phyloP scores from a whole-genome alignment of 2,888 invertebrate genomes.

The Zaprionus obscuricornis region DNA sequence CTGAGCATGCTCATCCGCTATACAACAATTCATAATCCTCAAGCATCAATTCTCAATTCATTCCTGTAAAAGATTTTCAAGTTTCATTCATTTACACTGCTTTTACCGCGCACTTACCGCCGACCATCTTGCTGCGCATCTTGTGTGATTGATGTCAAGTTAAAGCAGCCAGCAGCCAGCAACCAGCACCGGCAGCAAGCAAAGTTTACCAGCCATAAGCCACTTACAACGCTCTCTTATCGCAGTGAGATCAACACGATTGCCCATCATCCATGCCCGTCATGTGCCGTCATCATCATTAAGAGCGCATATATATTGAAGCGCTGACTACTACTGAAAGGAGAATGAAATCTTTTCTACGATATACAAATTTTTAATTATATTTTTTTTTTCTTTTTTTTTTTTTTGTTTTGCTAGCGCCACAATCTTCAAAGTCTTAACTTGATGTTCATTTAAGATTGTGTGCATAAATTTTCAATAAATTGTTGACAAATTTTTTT shows the following conservation, averaged over 20 bases:
- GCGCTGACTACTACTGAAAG: too few relatives aligned
- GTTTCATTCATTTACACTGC: slow-evolving; percentile 8
- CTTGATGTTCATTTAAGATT: too few relatives aligned
- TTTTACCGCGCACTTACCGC: neutral
- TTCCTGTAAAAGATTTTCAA: neutral
- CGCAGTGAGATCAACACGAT: slow-evolving; percentile 40
- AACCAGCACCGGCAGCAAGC: too few relatives aligned
- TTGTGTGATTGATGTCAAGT: slow-evolving; percentile 65
- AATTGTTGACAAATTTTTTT: too few relatives aligned
- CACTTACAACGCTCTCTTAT: slow-evolving; percentile 49
- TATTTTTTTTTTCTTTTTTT: too few relatives aligned
- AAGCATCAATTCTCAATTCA: too few relatives aligned
- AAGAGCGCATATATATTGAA: slow-evolving; percentile 26
- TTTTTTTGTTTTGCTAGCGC: too few relatives aligned
- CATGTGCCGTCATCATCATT: slow-evolving; percentile 35
- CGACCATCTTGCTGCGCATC: neutral
- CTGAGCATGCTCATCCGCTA: slow-evolving; percentile 19
- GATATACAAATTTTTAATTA: too few relatives aligned
- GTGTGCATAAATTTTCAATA: too few relatives aligned
- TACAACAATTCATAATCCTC: slow-evolving; percentile 2
- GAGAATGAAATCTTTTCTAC: too few relatives aligned
- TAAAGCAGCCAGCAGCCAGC: too few relatives aligned
- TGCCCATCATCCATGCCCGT: slow-evolving; percentile 21
- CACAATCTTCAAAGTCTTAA: too few relatives aligned
- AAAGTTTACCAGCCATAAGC: slow-evolving; percentile 49